phyloP scores from a whole-genome alignment of 1,140 invertebrate genomes.

The Micrasema minimum region DNA sequence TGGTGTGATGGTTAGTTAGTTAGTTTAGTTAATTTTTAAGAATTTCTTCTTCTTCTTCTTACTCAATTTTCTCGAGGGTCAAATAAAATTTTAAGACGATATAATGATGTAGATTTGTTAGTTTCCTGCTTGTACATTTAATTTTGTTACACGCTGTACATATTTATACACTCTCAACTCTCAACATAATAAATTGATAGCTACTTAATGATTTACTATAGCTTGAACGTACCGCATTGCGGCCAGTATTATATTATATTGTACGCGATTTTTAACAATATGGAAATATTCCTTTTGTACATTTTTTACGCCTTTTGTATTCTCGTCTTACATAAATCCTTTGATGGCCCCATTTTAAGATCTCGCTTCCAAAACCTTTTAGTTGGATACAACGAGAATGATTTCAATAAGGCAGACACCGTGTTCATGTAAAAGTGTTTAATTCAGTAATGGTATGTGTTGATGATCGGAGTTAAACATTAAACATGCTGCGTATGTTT shows the following conservation, averaged over 20 bases:
- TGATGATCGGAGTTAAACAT: conserved; percentile 11
- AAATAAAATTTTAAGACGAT: too few relatives aligned
- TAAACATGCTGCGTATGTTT: too few relatives aligned
- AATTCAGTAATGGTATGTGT: neutral
- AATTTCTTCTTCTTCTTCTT: too few relatives aligned
- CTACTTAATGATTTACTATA: neutral
- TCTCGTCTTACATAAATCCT: conserved; percentile 9
- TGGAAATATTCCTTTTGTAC: neutral
- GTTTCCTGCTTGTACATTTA: too few relatives aligned
- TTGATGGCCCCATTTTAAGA: conserved; percentile 4
- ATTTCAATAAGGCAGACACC: conserved; percentile 23
- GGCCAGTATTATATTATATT: conserved; percentile 2
- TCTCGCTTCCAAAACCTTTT: conserved; percentile 30
- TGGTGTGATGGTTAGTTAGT: too few relatives aligned
- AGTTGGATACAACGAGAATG: conserved; percentile 29
- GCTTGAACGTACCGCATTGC: conserved; percentile 11
- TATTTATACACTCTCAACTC: neutral
- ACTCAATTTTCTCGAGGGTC: too few relatives aligned
- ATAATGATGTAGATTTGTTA: too few relatives aligned
- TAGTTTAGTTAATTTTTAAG: too few relatives aligned
- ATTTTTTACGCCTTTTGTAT: conserved; percentile 9
- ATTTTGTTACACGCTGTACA: too few relatives aligned
- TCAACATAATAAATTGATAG: conserved; percentile 4
- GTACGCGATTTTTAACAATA: neutral
- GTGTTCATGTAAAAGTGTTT: neutral